phyloP scores from a whole-genome alignment of 1,140 invertebrate species.

The Harpegnathos saltator region DNA sequence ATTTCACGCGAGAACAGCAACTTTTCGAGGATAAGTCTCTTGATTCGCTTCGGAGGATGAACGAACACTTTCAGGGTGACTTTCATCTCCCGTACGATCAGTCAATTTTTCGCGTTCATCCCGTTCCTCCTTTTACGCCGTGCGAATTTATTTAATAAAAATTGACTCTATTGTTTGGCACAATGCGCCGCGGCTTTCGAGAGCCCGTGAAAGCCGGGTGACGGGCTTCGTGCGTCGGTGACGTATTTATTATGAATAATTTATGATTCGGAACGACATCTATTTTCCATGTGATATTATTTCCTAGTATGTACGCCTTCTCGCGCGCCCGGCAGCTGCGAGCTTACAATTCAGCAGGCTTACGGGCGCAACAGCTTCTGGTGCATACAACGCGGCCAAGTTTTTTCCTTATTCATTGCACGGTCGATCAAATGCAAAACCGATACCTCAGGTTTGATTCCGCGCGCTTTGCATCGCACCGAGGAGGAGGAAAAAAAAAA shows the following conservation, averaged over 20 bases:
- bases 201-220: not conserved
- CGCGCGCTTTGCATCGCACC: constrained; percentile 40
- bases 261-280: constrained; percentile 39
- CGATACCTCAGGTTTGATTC: constrained; percentile 51
- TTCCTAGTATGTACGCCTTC: constrained; percentile 14
- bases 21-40: too few species aligned
- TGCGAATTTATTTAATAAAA: constrained; percentile 21
- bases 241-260: constrained; percentile 53
- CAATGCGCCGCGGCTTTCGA: not conserved
- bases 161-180: constrained; percentile 9
- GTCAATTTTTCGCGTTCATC: not conserved
- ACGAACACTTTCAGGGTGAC: not conserved
- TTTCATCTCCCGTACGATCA: not conserved
- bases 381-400: constrained; percentile 50
- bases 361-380: constrained; percentile 47
- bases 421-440: constrained; percentile 60
- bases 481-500: constrained; percentile 5
- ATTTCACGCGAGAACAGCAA: too few species aligned
- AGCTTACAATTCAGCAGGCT: constrained; percentile 55
- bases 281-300: constrained; percentile 42
- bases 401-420: constrained; percentile 62
- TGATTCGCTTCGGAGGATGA: too few species aligned
- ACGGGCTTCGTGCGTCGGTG: not conserved
- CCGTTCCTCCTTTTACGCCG: not conserved
- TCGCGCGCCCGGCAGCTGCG: constrained; percentile 16